Conservation (phyloP, 2,797 vertebrate genomes). For the Liparis tanakae region DNA sequence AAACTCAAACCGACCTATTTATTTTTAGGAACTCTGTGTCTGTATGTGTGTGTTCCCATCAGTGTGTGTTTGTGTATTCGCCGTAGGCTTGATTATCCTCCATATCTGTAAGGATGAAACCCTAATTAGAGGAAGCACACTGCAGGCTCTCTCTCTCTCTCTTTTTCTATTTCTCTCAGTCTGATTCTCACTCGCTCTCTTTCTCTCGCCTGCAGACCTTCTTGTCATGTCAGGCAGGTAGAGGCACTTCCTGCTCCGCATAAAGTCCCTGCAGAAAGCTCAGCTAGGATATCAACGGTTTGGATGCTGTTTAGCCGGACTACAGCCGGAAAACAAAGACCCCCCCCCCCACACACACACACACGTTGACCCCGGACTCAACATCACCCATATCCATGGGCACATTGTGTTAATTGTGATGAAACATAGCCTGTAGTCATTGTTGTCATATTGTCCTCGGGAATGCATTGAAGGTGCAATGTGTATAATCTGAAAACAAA, state of each 20-base stretch:
- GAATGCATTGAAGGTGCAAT: background rate
- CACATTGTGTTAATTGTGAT: too few relatives aligned
- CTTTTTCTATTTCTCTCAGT: slow-evolving; percentile 21
- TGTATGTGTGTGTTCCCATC: slow-evolving; percentile 1
- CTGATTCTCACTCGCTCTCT: slow-evolving; percentile 2
- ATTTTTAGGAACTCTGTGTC: background rate
- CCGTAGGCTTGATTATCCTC: slow-evolving; percentile 29
- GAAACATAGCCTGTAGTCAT: too few relatives aligned
- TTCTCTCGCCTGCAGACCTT: slow-evolving; percentile 31
- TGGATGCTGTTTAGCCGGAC: slow-evolving; percentile 21
- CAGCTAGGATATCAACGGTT: slow-evolving; percentile 51
- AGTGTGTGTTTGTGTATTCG: slow-evolving; percentile 16
- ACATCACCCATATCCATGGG: too few relatives aligned
- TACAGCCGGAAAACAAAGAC: slow-evolving; percentile 9
- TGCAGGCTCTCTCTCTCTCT: slow-evolving; percentile 30
- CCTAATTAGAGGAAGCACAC: slow-evolving; percentile 46
- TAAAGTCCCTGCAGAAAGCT: slow-evolving; percentile 66
- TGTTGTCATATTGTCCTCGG: background rate
- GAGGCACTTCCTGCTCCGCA: slow-evolving; percentile 34
- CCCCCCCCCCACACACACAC: slow-evolving; percentile 8
- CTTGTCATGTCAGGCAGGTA: slow-evolving; percentile 53
- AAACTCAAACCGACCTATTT: slow-evolving; percentile 2
- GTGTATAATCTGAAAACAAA: background rate
- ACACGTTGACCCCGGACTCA: too few relatives aligned
- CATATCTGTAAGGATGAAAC: slow-evolving; percentile 47